These are phyloP conservation scores for Bombus confusus DNA, from an alignment of 1,140 invertebrate genomes.

Conservation along the genomic window DNA sequence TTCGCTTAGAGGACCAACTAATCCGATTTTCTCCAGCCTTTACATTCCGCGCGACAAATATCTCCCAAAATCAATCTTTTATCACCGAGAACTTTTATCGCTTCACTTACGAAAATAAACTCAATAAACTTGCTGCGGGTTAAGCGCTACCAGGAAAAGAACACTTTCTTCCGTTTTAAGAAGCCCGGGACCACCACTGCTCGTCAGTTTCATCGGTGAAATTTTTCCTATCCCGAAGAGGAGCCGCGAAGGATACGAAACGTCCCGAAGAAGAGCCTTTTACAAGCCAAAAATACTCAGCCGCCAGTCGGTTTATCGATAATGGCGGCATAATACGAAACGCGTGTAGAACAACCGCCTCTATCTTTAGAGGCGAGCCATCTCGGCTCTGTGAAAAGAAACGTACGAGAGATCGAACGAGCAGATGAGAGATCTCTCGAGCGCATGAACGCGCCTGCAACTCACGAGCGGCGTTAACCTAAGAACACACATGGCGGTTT, in stretches of 20 bases:
- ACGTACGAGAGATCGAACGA: slow-evolving; percentile 57
- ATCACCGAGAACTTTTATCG: not conserved
- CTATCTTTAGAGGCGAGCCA: slow-evolving; percentile 71
- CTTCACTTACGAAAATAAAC: not conserved
- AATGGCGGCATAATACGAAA: slow-evolving; percentile 63
- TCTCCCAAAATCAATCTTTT: not conserved
- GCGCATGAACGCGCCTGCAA: slow-evolving; percentile 20
- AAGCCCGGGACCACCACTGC: not conserved
- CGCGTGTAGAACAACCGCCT: slow-evolving; percentile 51
- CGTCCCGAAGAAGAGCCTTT: slow-evolving; percentile 29
- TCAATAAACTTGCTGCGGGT: not conserved
- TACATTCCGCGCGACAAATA: too few relatives aligned
- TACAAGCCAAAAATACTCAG: slow-evolving; percentile 41
- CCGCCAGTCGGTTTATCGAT: slow-evolving; percentile 53
- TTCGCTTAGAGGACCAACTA: too few relatives aligned
- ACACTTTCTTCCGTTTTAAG: not conserved
- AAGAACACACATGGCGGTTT: too few relatives aligned
- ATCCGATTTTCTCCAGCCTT: not conserved
- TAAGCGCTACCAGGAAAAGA: not conserved
- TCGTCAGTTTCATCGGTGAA: not conserved
- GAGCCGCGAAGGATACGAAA: not conserved
- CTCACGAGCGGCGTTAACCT: not conserved
- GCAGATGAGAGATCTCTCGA: slow-evolving; percentile 49
- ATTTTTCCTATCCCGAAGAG: not conserved
- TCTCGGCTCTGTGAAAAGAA: slow-evolving; percentile 60